Evolutionary conservation across 1,140 invertebrate genomes (phyloP).

Genomic region (Chrysopa pallens): DNA sequence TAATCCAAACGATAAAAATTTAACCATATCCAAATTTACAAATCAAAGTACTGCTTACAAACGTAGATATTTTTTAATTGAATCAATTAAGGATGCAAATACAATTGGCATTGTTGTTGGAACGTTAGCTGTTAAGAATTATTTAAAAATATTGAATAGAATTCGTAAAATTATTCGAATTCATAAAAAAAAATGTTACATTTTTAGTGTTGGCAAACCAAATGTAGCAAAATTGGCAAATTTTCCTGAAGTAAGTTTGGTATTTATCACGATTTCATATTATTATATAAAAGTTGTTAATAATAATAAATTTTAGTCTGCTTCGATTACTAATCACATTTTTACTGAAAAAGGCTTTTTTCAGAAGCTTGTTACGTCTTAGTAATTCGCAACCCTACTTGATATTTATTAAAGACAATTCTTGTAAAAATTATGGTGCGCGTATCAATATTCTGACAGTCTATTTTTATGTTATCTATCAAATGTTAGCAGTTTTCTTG

Average conservation of each 20-base stretch:
- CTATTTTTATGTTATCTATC: too few species aligned
- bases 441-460: too few species aligned
- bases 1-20: slow-evolving; percentile 19
- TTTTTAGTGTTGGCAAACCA: slow-evolving; percentile 82
- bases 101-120: slow-evolving; percentile 77
- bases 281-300: too few species aligned
- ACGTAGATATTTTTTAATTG: slow-evolving; percentile 62
- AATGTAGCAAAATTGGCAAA: slow-evolving; percentile 88
- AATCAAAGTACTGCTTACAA: slow-evolving; percentile 44
- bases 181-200: slow-evolving; percentile 70
- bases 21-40: slow-evolving; percentile 20
- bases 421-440: too few species aligned
- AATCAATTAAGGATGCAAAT: slow-evolving; percentile 75
- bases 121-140: slow-evolving; percentile 67
- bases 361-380: too few species aligned
- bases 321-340: too few species aligned
- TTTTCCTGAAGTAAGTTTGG: slow-evolving; percentile 54
- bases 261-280: too few species aligned
- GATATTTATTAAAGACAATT: too few species aligned
- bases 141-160: slow-evolving; percentile 53
- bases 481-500: too few species aligned
- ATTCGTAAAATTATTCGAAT: slow-evolving; percentile 53
- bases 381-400: too few species aligned
- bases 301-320: too few species aligned
- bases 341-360: too few species aligned